Conservation (phyloP, 2,113 vertebrate genomes). For the Prunella fulvescens region DNA sequence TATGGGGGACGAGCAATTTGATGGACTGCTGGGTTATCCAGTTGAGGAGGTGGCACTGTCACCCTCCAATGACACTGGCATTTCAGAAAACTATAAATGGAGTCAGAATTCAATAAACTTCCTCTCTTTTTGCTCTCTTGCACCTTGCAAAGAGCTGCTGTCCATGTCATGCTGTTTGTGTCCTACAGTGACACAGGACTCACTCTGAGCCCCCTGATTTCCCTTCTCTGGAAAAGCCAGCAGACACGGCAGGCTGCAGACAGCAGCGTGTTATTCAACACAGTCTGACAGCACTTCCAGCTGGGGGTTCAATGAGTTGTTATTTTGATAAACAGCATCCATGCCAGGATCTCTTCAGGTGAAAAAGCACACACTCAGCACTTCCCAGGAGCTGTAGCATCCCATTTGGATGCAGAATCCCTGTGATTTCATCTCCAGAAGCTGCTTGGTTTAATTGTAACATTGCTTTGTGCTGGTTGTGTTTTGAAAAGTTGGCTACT, state of each 20-base stretch:
- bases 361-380: background rate
- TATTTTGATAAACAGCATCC: background rate
- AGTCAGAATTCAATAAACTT: too few species aligned
- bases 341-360: conserved; percentile 24
- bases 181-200: background rate
- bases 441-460: background rate
- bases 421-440: conserved; percentile 6
- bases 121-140: too few species aligned
- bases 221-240: background rate
- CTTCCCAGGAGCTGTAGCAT: conserved; percentile 29
- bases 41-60: too few species aligned
- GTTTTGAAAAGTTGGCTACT: conserved; percentile 6
- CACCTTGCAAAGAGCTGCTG: too few species aligned
- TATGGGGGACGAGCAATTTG: too few species aligned
- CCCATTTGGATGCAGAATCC: background rate
- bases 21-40: too few species aligned
- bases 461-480: background rate
- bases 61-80: too few species aligned
- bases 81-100: too few species aligned
- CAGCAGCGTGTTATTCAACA: background rate
- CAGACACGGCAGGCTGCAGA: background rate
- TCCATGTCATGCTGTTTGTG: too few species aligned
- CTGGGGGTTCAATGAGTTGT: background rate
- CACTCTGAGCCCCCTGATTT: background rate
- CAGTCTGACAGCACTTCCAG: background rate